Percentiles rank a stretch among this genome's conserved stretches.
These are phyloP conservation scores for Galeopterus variegatus DNA, from an alignment of 2,113 vertebrate species.

Conservation along the genomic window DNA sequence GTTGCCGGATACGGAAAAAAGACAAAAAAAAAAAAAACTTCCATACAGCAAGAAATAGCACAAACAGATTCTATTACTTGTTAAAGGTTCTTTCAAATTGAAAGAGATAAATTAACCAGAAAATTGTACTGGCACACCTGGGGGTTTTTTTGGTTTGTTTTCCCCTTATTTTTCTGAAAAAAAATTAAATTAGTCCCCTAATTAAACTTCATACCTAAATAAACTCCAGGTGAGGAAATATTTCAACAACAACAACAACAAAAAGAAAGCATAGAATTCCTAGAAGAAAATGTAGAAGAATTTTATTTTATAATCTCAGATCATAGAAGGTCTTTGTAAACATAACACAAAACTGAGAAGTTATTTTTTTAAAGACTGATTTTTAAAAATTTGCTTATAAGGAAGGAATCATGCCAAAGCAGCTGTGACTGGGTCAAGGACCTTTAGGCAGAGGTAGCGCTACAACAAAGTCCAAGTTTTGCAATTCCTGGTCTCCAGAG, in stretches of 20 bases:
- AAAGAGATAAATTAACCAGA: slow-evolving; percentile 45
- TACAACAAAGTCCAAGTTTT: neutral
- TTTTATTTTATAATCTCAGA: slow-evolving; percentile 53
- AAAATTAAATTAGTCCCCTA: slow-evolving; percentile 2
- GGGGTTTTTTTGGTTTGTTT: neutral
- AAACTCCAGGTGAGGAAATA: slow-evolving; percentile 47
- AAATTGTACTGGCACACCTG: neutral
- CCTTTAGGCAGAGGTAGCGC: too few relatives aligned
- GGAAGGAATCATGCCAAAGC: neutral
- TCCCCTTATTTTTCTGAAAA: neutral
- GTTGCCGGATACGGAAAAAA: too few relatives aligned
- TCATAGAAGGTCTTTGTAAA: neutral
- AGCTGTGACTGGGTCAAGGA: neutral
- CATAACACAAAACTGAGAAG: neutral
- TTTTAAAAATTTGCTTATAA: neutral
- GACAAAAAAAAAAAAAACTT: too few relatives aligned
- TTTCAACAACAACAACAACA: slow-evolving; percentile 21
- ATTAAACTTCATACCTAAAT: slow-evolving; percentile 46
- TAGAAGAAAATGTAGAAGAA: slow-evolving; percentile 2
- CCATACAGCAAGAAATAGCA: neutral
- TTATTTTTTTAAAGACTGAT: neutral
- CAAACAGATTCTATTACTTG: neutral
- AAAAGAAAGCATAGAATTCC: neutral
- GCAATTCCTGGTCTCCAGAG: neutral
- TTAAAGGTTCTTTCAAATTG: slow-evolving; percentile 3